Base-by-base conservation (phyloP, 2,113 vertebrate genomes). In the Oreochromis tanganicae region DNA sequence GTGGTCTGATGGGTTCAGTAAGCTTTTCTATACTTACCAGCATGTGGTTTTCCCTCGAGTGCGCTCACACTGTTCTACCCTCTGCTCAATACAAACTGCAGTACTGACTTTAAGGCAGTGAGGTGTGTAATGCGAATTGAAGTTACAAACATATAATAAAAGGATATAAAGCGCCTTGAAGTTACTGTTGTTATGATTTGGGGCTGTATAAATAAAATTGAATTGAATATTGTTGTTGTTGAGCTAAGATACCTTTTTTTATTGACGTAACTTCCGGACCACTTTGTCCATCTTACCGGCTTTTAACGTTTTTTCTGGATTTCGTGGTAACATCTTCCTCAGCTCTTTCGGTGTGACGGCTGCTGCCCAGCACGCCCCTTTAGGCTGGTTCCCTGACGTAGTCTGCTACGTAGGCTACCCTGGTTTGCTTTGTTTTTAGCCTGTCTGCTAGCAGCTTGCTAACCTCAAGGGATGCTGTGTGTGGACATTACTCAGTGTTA, bases 151-250 rank as follows among this genome's bases (percentile, higher is more conserved):
- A 63, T 19, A 4, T 10, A 63, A 19, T 4, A 36, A 11, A 7
- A 17, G 0, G 16, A 59, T 57, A 16, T 57, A 57, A 57, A 57
- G 1, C 0, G 0, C 55, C 12, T 57, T 27, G 24, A 27, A 27
- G 9, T 63, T 6, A 6, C 0, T 0, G 16, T 1, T 63, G 59
- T 61, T 34, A 61, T 63, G 32, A 36, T 0, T 63, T 0, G 0
- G 0, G 9, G 5, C 2, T 36, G 59, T 63, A 3, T 63, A 36
- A 63, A 63, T 63, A 1, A 36, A 63, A 0, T 1, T 1, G 3
- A 63, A 11, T 63, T 0, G 0, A 63, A 63, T 0, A 4, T 63
- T 36, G 0, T 36, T 63, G 32, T 32, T 32, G 9, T n/a, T 63
- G 2, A 36, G 17, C 32, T 1, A 63, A 36, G 0, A n/a, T 12